Evolutionary conservation across 2,797 vertebrate species (phyloP).

Genomic region (Acrocephalus scirpaceus): DNA sequence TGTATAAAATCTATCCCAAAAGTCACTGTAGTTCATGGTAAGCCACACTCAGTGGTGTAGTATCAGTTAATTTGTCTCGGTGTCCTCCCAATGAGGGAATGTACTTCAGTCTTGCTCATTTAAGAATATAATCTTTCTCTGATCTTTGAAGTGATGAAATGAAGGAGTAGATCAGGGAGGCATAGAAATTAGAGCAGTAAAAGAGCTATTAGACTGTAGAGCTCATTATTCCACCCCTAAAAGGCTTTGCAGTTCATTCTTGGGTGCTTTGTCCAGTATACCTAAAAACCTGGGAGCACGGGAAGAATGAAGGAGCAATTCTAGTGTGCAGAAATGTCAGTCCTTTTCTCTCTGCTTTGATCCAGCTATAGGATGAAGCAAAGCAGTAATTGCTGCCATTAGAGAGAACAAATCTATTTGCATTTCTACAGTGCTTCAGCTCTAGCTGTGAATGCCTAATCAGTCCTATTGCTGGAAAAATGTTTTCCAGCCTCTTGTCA

Average conservation of each 20-base stretch:
- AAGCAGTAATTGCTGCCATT: conserved; percentile 63
- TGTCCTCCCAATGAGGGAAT: not conserved
- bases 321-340: not conserved
- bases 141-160: conserved; percentile 5
- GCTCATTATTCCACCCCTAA: not conserved
- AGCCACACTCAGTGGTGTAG: not conserved
- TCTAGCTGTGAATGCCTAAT: conserved; percentile 54
- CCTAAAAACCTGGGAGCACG: not conserved
- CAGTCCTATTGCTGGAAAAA: conserved; percentile 52
- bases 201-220: conserved; percentile 11
- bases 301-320: conserved; percentile 6
- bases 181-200: conserved; percentile 20
- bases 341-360: conserved; percentile 40
- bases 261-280: conserved; percentile 4
- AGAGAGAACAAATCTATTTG: conserved; percentile 49
- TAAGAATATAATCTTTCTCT: conserved; percentile 5
- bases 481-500: conserved; percentile 42
- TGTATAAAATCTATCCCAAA: not conserved
- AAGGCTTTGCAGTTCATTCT: conserved; percentile 12
- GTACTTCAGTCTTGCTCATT: not conserved
- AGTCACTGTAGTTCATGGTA: not conserved
- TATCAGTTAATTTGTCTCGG: not conserved
- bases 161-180: not conserved
- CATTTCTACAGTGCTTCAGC: conserved; percentile 53
- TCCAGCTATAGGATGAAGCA: conserved; percentile 39